Base-by-base conservation (phyloP, 2,888 invertebrate genomes). In the Ceratothoa steindachneri region DNA sequence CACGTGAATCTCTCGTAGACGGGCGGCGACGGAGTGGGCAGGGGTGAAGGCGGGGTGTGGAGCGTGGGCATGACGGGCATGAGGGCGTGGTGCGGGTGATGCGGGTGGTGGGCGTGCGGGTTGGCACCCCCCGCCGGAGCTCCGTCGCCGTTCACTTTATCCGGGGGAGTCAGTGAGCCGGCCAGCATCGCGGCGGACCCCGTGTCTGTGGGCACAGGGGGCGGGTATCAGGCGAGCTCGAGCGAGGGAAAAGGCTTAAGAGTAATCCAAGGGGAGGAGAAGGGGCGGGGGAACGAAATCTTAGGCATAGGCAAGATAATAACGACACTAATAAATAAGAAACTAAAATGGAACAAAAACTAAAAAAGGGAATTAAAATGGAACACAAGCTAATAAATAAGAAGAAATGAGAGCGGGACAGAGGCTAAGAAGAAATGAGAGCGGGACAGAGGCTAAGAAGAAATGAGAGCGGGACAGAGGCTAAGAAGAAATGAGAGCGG, bases 41-140 rank as follows among this genome's bases (percentile, higher is more conserved):
- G 82, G 24, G 91, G 91, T 81, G 90, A 90, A 73, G 91, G 91
- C 80, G 93, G 93, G 77, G 93, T 91, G 85, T 92, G 92, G 85
- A 93, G 89, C 81, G 88, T 87, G 82, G 90, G 89, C 77, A 77
- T 72, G 81, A 81, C 81, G 24, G 77, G 73, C 53, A 72, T 72
- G 29, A 74, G 72, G 41, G 77, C 71, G 55, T 69, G 73, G 24
- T 60, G 81, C 81, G 80, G 51, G 51, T 30, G 60, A 67, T 41
- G 60, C 30, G 74, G 51, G 67, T 60, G 68, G 51, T 66, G 66
- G n/a, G n/a, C n/a, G 87, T 89, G 87, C 88, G 88, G 80, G 89
- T 88, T 81, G 90, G 89, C 65, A 76, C 80, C 77, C 79, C 80
- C 75, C 80, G 80, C 65, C 81, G 75, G 86, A 90, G 85, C 83